These are phyloP conservation scores for Drosophila baimaii DNA, from an alignment of 1,140 invertebrate genomes.

Conservation along the genomic window DNA sequence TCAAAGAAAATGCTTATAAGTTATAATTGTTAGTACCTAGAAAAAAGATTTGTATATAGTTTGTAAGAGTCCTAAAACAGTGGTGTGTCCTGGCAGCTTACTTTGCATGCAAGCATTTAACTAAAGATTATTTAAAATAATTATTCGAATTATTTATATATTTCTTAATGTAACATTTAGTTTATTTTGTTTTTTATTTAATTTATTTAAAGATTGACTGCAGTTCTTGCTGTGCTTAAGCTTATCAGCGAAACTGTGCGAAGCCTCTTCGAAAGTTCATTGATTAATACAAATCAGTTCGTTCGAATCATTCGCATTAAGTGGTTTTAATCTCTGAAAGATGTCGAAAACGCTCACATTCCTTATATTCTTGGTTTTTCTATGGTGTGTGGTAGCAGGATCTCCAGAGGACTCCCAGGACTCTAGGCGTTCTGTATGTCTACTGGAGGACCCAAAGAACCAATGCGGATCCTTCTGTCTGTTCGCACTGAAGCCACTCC, in stretches of 20 bases:
- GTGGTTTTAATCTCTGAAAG: neutral
- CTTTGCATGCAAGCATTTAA: too few relatives aligned
- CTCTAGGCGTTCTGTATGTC: neutral
- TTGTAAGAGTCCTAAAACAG: too few relatives aligned
- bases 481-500: neutral
- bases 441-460: constrained; percentile 3
- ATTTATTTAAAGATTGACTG: neutral
- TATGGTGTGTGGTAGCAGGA: neutral
- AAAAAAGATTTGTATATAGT: too few relatives aligned
- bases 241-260: neutral
- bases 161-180: too few relatives aligned
- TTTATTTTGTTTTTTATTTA: neutral
- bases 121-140: too few relatives aligned
- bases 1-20: too few relatives aligned
- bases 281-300: neutral
- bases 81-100: too few relatives aligned
- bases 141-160: too few relatives aligned
- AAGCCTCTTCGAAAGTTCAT: neutral
- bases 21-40: too few relatives aligned
- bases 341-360: neutral
- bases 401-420: neutral
- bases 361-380: neutral
- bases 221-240: neutral
- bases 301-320: neutral
- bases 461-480: constrained; percentile 7